Evolutionary conservation across 2,888 invertebrate genomes (phyloP).

Genomic region (Tanytarsus gracilentus): DNA sequence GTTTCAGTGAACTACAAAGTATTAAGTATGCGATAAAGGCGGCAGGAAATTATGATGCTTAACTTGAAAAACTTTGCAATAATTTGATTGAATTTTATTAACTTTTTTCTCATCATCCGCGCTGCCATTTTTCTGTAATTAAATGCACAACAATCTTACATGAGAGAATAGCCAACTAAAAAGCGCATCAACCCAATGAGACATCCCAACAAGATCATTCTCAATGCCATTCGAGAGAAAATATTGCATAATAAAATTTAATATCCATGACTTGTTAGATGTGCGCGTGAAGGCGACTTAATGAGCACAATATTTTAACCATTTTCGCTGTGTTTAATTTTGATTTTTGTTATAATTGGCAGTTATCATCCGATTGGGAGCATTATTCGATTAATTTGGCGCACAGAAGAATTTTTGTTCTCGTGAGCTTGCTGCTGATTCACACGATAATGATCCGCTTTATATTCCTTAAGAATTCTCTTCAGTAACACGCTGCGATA

Average conservation of each 20-base stretch:
- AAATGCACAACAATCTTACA: too few species aligned
- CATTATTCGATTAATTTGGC: not conserved
- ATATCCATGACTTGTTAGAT: not conserved
- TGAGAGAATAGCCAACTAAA: not conserved
- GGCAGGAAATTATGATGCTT: too few species aligned
- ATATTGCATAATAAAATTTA: constrained; percentile 22
- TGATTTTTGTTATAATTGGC: not conserved
- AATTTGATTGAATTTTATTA: too few species aligned
- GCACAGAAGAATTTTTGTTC: not conserved
- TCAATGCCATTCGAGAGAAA: not conserved
- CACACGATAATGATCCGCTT: too few species aligned
- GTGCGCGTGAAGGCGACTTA: constrained; percentile 1
- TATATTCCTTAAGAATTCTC: too few species aligned
- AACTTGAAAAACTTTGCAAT: too few species aligned
- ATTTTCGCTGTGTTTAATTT: not conserved
- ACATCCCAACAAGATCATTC: not conserved
- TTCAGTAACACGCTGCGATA: too few species aligned
- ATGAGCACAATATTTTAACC: constrained; percentile 2
- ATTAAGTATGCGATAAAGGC: too few species aligned
- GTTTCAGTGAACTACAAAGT: too few species aligned
- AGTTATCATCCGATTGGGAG: not conserved
- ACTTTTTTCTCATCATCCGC: too few species aligned
- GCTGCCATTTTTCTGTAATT: too few species aligned
- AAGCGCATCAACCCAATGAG: not conserved
- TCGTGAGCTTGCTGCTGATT: too few species aligned